Evolutionary conservation across 2,113 vertebrate species (phyloP).

Genomic region (Butorides virescens): DNA sequence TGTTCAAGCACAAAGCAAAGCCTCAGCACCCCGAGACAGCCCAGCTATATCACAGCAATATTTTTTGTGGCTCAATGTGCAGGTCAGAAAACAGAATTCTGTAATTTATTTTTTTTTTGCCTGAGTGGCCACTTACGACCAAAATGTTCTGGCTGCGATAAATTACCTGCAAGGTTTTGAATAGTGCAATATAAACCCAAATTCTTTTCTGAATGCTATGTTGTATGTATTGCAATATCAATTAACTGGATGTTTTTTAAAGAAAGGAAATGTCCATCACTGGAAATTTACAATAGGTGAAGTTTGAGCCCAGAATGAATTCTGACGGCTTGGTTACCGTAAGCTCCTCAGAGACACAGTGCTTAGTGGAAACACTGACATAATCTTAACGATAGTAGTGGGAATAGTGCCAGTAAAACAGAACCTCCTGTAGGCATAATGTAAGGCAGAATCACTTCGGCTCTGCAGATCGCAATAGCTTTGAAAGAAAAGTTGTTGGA

Average conservation of each 20-base stretch:
- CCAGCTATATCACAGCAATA: neutral
- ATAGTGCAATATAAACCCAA: neutral
- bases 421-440: neutral
- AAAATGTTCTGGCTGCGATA: neutral
- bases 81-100: neutral
- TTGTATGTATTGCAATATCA: neutral
- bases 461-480: neutral
- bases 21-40: neutral
- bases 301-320: neutral
- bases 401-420: neutral
- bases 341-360: neutral
- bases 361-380: conserved; percentile 27
- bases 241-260: neutral
- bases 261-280: neutral
- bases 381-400: neutral
- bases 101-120: neutral
- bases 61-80: neutral
- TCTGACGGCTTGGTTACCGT: neutral
- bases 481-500: neutral
- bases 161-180: neutral
- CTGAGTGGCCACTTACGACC: neutral
- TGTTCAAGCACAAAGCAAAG: neutral
- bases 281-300: neutral
- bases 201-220: neutral
- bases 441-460: neutral